Evolutionary conservation across 1,140 invertebrate genomes (phyloP).

Genomic region (Brachionus manjavacas): DNA sequence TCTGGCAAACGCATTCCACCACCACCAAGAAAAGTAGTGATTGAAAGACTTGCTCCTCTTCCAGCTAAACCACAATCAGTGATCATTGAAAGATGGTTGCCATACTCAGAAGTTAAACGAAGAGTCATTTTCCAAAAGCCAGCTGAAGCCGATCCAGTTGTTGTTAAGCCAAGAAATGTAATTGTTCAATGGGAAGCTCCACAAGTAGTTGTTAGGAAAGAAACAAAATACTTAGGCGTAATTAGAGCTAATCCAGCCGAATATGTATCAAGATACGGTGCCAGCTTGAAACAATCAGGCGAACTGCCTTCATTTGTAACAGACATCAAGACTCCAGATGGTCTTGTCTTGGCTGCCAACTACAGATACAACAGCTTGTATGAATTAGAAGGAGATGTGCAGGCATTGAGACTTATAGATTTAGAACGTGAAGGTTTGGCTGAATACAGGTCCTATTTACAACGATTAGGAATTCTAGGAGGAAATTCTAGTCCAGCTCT

Average conservation of each 20-base stretch:
- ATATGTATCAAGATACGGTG: constrained; percentile 40
- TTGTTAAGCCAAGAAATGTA: constrained; percentile 22
- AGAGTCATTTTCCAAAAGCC: constrained; percentile 40
- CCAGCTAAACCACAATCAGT: constrained; percentile 41
- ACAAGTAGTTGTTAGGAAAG: constrained; percentile 4
- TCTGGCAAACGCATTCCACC: constrained; percentile 22
- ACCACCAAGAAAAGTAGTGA: constrained; percentile 42
- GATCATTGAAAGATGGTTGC: constrained; percentile 43
- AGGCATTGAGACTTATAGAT: constrained; percentile 24
- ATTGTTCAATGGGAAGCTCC: constrained; percentile 42
- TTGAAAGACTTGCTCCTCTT: constrained; percentile 42
- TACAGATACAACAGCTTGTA: constrained; percentile 38
- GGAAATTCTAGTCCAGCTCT: background rate
- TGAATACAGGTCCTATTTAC: constrained; percentile 23
- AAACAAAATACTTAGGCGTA: constrained; percentile 34
- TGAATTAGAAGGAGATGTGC: constrained; percentile 36
- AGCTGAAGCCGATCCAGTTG: constrained; percentile 24
- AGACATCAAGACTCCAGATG: constrained; percentile 27
- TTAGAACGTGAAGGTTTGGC: constrained; percentile 32
- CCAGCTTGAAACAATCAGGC: constrained; percentile 17
- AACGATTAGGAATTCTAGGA: constrained; percentile 27
- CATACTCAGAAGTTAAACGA: constrained; percentile 35
- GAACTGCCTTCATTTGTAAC: constrained; percentile 18
- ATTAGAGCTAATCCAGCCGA: constrained; percentile 27
- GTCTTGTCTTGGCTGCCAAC: constrained; percentile 20